These are phyloP conservation scores for Myopa tessellatipennis DNA, from an alignment of 2,888 invertebrate species.

Conservation along the genomic window DNA sequence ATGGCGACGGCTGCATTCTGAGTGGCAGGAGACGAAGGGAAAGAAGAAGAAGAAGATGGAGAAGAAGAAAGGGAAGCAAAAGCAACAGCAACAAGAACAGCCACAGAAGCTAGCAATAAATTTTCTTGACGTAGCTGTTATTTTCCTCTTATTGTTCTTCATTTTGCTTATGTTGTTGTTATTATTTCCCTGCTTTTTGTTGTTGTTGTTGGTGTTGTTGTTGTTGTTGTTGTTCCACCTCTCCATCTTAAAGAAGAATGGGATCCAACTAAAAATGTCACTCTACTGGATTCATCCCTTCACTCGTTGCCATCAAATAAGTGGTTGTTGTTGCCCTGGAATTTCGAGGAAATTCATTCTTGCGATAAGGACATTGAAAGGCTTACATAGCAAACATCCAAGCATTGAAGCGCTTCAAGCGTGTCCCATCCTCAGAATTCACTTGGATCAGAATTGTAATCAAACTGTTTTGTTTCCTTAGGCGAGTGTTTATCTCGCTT, in stretches of 20 bases:
- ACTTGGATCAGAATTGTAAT: neutral
- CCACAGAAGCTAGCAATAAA: constrained; percentile 9
- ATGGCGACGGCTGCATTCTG: neutral
- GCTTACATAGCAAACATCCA: neutral
- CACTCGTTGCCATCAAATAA: neutral
- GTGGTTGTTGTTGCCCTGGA: neutral
- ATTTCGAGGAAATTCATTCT: neutral
- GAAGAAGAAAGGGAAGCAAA: neutral
- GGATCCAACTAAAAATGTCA: neutral
- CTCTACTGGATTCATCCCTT: neutral
- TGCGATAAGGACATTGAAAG: neutral
- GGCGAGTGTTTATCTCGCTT: neutral
- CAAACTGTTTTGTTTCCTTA: neutral
- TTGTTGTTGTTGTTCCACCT: neutral
- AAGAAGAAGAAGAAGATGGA: neutral
- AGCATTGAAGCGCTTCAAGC: neutral
- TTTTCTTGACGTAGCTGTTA: neutral
- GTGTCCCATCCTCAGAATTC: neutral
- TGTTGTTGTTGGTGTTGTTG: neutral
- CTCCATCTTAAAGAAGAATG: neutral
- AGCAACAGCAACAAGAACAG: constrained; percentile 10
- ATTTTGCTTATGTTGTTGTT: neutral
- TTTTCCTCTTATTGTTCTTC: neutral
- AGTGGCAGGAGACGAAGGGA: neutral
- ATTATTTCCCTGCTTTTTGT: neutral